Percentiles rank a stretch among this genome's conserved stretches.
These are phyloP conservation scores for Chiridota heheva DNA, from an alignment of 35 echinoderm and acorn worm species.

Conservation along the genomic window DNA sequence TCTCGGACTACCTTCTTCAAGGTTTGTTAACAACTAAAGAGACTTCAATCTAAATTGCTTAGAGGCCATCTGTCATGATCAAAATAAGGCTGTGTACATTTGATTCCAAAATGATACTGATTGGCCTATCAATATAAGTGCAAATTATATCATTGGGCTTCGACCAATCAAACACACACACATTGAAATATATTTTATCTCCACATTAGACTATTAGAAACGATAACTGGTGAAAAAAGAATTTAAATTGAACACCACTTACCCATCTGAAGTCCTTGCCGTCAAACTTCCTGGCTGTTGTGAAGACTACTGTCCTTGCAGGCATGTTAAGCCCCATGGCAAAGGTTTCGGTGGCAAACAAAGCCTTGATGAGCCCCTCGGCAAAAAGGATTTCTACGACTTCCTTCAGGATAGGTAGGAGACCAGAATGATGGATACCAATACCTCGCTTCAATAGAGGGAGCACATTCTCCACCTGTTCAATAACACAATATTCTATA, in stretches of 20 bases:
- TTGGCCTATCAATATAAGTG: too few species aligned
- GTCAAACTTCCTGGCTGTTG: constrained; percentile 98
- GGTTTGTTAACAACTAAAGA: too few species aligned
- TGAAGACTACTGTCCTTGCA: constrained; percentile 99
- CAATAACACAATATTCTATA: neutral
- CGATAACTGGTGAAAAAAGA: neutral
- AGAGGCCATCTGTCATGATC: too few species aligned
- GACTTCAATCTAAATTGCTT: too few species aligned
- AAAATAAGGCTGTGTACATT: too few species aligned
- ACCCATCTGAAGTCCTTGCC: constrained; percentile 99
- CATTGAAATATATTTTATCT: too few species aligned
- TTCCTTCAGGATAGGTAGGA: constrained; percentile 94
- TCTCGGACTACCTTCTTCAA: too few species aligned
- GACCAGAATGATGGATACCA: constrained; percentile 95
- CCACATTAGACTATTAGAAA: too few species aligned
- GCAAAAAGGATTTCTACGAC: constrained; percentile 95
- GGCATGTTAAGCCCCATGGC: constrained; percentile 99
- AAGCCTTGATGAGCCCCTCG: constrained; percentile 91
- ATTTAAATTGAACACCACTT: neutral
- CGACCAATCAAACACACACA: too few species aligned
- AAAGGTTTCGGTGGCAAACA: constrained; percentile 98
- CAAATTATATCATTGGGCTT: too few species aligned
- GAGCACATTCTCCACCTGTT: constrained; percentile 88
- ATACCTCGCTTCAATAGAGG: constrained; percentile 94
- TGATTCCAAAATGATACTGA: too few species aligned